Evolutionary conservation across 2,888 invertebrate genomes (phyloP).

Genomic region (Liodrosophila aerea): DNA sequence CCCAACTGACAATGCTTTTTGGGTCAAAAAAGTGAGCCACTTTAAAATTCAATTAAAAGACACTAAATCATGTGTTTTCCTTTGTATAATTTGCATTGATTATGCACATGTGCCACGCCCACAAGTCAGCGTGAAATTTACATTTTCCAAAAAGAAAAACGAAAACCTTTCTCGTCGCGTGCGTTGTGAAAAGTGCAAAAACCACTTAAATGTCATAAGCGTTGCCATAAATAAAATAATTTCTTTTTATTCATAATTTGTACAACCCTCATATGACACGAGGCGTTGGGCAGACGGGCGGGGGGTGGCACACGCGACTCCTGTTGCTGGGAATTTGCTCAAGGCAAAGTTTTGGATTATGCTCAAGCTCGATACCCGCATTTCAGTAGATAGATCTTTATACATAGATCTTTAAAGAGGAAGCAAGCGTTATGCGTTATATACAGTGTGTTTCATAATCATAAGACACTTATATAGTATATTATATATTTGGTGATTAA

Average conservation of each 20-base stretch:
- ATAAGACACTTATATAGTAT: no score
- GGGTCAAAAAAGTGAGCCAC: conserved; percentile 46
- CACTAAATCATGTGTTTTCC: conserved; percentile 55
- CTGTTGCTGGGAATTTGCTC: conserved; percentile 53
- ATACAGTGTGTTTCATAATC: no score
- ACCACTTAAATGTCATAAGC: conserved; percentile 71
- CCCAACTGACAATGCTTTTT: conserved; percentile 17
- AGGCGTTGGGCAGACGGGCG: not conserved
- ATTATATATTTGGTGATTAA: no score
- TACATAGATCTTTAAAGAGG: not conserved
- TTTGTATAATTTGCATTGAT: conserved; percentile 13
- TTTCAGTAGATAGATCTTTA: conserved; percentile 20
- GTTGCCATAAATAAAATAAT: conserved; percentile 70
- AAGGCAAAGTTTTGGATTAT: conserved; percentile 40
- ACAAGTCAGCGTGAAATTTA: conserved; percentile 42
- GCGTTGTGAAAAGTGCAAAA: conserved; percentile 67
- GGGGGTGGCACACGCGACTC: conserved; percentile 43
- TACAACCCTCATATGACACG: conserved; percentile 43
- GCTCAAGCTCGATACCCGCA: conserved; percentile 55
- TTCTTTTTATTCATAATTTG: conserved; percentile 37
- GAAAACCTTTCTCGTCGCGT: conserved; percentile 44
- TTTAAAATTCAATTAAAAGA: conserved; percentile 74
- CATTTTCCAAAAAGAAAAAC: conserved; percentile 23
- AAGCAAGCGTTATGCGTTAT: not conserved
- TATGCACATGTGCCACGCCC: conserved; percentile 57